phyloP scores from a whole-genome alignment of 2,797 vertebrate genomes.

The Silurus aristotelis region DNA sequence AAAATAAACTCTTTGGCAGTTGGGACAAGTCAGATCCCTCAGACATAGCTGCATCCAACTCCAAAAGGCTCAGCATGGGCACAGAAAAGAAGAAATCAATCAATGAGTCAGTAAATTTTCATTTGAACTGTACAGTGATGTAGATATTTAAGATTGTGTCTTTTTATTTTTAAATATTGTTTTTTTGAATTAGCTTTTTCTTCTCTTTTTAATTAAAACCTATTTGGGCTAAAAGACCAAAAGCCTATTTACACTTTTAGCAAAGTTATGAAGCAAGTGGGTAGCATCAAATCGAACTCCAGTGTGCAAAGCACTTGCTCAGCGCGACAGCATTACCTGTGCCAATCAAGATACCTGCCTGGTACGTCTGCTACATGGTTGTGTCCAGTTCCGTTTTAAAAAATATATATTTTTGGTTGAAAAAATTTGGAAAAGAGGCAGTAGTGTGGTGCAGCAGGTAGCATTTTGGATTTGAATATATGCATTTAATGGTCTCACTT shows the following conservation, averaged over 20 bases:
- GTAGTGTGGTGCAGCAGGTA: background rate
- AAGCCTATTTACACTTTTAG: slow-evolving; percentile 75
- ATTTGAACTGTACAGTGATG: background rate
- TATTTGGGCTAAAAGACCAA: slow-evolving; percentile 69
- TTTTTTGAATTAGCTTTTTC: background rate
- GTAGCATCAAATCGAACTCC: slow-evolving; percentile 73
- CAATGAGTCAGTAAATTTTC: slow-evolving; percentile 70
- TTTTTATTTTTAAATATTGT: background rate
- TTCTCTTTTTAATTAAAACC: background rate
- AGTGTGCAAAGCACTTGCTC: slow-evolving; percentile 76
- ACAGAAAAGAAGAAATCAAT: slow-evolving; percentile 76
- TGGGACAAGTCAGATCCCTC: slow-evolving; percentile 84
- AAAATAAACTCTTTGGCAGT: slow-evolving; percentile 80
- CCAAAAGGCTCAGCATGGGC: slow-evolving; percentile 87
- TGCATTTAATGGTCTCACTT: background rate
- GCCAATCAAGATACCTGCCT: slow-evolving; percentile 92
- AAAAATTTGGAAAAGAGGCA: background rate
- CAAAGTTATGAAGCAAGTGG: slow-evolving; percentile 80
- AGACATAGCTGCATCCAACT: slow-evolving; percentile 82
- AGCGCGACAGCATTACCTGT: slow-evolving; percentile 92
- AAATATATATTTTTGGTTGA: background rate
- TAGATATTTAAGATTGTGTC: background rate
- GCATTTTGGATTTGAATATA: no score
- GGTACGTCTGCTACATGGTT: slow-evolving; percentile 68
- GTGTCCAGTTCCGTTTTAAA: background rate